These are phyloP conservation scores for Scaptomyza reducta DNA, from an alignment of 2,888 invertebrate species.

Conservation along the genomic window DNA sequence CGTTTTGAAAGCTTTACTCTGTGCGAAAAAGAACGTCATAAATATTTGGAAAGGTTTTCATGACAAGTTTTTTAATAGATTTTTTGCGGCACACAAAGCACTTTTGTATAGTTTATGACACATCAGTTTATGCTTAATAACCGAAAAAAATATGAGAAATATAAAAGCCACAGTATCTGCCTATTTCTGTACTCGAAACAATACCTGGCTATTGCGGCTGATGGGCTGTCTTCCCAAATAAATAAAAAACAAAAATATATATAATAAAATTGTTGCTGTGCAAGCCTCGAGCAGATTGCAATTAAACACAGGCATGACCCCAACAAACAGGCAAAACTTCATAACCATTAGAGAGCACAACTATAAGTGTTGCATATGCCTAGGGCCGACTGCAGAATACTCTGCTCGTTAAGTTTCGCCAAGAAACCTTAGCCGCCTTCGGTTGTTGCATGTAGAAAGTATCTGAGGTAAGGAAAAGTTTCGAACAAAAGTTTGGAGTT, in stretches of 20 bases:
- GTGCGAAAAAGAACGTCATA: neutral
- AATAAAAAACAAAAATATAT: neutral
- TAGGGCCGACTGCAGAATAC: neutral
- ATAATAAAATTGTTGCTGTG: neutral
- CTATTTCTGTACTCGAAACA: neutral
- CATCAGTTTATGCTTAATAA: neutral
- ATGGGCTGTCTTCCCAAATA: neutral
- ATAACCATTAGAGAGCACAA: constrained; percentile 29
- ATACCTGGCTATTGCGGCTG: constrained; percentile 4
- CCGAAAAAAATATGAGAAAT: neutral
- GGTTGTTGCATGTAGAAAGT: neutral
- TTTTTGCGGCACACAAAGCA: too few species aligned
- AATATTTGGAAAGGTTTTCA: neutral
- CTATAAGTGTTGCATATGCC: neutral
- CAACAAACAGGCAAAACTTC: constrained; percentile 38
- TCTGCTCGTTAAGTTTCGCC: neutral
- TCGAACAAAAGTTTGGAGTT: neutral
- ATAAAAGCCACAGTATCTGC: neutral
- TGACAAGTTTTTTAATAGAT: too few species aligned
- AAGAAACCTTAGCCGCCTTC: too few species aligned
- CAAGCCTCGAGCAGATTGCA: constrained; percentile 27
- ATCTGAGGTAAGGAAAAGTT: too few species aligned
- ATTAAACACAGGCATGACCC: constrained; percentile 35
- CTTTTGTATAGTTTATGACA: neutral
- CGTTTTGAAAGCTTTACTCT: neutral